Conservation (phyloP, 2,888 invertebrate genomes). For the Xestia sexstrigata region DNA sequence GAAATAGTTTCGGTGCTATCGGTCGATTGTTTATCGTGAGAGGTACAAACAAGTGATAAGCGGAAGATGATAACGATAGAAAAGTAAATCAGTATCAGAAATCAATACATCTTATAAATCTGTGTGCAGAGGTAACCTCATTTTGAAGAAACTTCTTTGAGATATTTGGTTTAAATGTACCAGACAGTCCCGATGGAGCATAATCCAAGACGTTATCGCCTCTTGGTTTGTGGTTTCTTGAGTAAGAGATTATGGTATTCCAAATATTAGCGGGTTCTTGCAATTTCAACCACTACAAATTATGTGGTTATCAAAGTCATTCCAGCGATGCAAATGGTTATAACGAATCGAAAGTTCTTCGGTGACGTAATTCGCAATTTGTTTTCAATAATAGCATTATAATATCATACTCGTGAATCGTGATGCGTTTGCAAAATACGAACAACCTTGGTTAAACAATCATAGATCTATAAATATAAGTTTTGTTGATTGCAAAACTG, state of each 20-base stretch:
- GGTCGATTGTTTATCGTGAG: conserved; percentile 51
- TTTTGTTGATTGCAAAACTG: conserved; percentile 35
- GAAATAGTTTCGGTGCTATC: conserved; percentile 25
- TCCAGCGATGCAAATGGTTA: conserved; percentile 29
- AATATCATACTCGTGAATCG: conserved; percentile 43
- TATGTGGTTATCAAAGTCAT: conserved; percentile 35
- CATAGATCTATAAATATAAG: conserved; percentile 16
- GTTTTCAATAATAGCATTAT: conserved; percentile 39
- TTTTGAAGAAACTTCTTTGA: neutral
- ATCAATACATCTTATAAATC: conserved; percentile 7
- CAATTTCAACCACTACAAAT: conserved; percentile 36
- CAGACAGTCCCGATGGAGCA: neutral
- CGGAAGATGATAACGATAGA: conserved; percentile 24
- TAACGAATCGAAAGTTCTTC: conserved; percentile 51
- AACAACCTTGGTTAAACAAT: conserved; percentile 52
- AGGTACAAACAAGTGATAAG: conserved; percentile 45
- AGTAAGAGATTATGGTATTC: conserved; percentile 7
- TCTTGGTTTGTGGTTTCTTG: conserved; percentile 12
- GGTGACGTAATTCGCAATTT: conserved; percentile 47
- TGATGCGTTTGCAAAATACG: conserved; percentile 54
- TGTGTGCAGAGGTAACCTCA: neutral
- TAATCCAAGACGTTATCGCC: conserved; percentile 12
- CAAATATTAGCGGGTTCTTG: conserved; percentile 40
- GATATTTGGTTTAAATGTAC: neutral
- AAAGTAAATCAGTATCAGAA: conserved; percentile 22